Evolutionary conservation across 2,113 vertebrate genomes (phyloP).

Genomic region (Serilophus lunatus): DNA sequence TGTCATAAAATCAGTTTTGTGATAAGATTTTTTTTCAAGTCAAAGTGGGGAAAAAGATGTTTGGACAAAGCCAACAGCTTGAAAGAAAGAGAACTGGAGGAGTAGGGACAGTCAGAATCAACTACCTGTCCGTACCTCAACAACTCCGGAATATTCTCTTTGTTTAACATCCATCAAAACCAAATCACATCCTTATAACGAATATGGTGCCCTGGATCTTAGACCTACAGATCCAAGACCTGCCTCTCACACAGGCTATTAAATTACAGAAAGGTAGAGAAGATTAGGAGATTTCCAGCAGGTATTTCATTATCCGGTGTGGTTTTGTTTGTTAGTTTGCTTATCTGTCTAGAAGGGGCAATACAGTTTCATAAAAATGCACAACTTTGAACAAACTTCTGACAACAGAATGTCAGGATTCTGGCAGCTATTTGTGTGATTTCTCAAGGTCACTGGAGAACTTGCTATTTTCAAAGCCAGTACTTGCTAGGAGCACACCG

Average conservation of each 20-base stretch:
- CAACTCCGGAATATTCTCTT: not conserved
- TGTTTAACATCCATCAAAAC: not conserved
- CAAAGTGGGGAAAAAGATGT: not conserved
- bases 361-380: not conserved
- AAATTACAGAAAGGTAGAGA: not conserved
- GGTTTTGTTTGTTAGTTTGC: no score
- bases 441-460: not conserved
- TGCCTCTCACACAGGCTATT: not conserved
- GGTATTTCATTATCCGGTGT: not conserved
- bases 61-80: not conserved
- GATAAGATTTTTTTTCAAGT: not conserved
- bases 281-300: not conserved
- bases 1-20: not conserved
- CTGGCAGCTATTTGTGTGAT: not conserved
- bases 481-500: accelerated
- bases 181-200: accelerated
- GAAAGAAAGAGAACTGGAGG: not conserved
- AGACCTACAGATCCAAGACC: not conserved
- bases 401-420: not conserved
- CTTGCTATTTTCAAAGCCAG: not conserved
- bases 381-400: not conserved
- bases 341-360: no score
- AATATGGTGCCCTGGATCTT: not conserved
- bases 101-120: not conserved
- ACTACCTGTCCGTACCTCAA: not conserved